Evolutionary conservation across 2,797 vertebrate genomes (phyloP), one percentile per base, ranked within the genome.

Genomic region (Anguilla obscura): DNA sequence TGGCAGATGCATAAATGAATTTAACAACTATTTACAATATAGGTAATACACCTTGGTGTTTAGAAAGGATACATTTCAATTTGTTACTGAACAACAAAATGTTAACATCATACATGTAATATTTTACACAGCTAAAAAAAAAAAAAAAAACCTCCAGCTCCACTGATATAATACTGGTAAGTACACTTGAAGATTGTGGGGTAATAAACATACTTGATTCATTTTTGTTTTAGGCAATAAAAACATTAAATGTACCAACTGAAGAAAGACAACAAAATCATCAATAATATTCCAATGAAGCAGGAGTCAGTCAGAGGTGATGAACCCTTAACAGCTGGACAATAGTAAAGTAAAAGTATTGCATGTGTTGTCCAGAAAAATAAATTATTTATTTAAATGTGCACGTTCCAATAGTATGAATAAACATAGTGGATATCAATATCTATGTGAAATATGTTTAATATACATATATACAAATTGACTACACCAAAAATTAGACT

Each of bases 401-500:
- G 58, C 83, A 87, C 80, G 40, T 58, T 33, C 52, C 27, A 56
- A 24, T 7, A 63, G 18, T 83, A 48, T 66, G 30, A 45, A 16
- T 82, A 71, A 69, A 87, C 48, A 83, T 60, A 21, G 21, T 14
- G 5, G 7, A 12, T 63, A 14, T 8, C 30, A 84, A 69, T 84
- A 48, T 69, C 79, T 50, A 69, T 63, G 56, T 82, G 84, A 54
- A 74, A 27, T 88, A 82, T 24, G 18, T 84, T 36, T 66, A 74
- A 74, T 74, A 50, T 88, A 88, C 48, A 58, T 66, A 88, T 88
- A 84, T 84, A 88, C 85, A 86, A 76, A 76, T 54, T 48, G 18
- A 82, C 18, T 40, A 50, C 79, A 82, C 21, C 21, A 8, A 79
- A 84, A 50, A 50, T 30, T 18, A 24, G 9, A 56, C 50, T 18